phyloP scores from a whole-genome alignment of 37 sponge, comb jelly and placozoan genomes.

The Mnemiopsis leidyi region DNA sequence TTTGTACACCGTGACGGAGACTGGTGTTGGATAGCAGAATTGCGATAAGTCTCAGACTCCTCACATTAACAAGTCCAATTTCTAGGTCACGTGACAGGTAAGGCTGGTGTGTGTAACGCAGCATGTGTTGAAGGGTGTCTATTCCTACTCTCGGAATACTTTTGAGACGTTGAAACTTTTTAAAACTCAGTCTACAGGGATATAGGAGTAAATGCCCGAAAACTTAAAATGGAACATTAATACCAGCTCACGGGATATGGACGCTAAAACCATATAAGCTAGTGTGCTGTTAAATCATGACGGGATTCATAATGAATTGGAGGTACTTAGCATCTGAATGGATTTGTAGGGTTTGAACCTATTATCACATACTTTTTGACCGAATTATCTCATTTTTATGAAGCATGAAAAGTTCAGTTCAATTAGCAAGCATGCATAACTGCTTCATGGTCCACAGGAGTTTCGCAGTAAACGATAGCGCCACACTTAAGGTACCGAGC shows the following conservation, averaged over 20 bases:
- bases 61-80: constrained; percentile 63
- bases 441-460: background rate
- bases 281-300: background rate
- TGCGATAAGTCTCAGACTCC: constrained; percentile 4
- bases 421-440: constrained; percentile 45
- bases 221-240: constrained; percentile 33
- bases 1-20: background rate
- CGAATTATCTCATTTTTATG: constrained; percentile 47
- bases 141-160: constrained; percentile 19
- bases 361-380: constrained; percentile 64
- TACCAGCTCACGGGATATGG: background rate
- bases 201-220: constrained; percentile 4
- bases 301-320: background rate
- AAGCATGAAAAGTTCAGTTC: constrained; percentile 61
- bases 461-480: too few species aligned
- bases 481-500: too few species aligned
- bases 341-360: constrained; percentile 24
- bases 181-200: constrained; percentile 43
- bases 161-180: constrained; percentile 59
- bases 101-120: constrained; percentile 36
- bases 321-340: background rate
- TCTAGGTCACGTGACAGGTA: background rate
- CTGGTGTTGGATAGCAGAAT: constrained; percentile 40
- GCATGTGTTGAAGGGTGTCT: constrained; percentile 60
- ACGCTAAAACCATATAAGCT: background rate